Base-by-base conservation (phyloP, 2,888 invertebrate species). In the Oligia strigilis region DNA sequence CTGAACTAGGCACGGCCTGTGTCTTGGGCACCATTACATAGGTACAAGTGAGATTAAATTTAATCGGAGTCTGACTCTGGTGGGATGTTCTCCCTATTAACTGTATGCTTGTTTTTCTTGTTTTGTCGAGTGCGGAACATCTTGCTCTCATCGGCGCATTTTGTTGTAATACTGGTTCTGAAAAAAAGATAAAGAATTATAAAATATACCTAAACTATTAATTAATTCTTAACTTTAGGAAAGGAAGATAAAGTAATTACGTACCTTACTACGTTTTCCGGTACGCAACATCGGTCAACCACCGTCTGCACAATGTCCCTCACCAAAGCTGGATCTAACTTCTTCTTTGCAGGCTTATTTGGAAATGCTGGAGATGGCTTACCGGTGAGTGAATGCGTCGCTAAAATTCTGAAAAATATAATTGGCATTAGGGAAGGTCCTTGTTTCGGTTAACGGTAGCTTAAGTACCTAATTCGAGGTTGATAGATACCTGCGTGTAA, bases 101-200 rank as follows among this genome's bases (percentile, higher is more conserved):
- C 36, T 36, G 36, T 36, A 36, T 36, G 36, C 36, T 36, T 36
- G 36, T 36, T 36, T 36, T 36, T 36, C 2, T 36, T 36, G 36
- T 36, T 36, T 36, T 36, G 36, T 36, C 36, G 36, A 36, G 36
- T 36, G 36, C 36, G 36, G 36, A 36, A 36, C 36, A 36, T 36
- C 36, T 36, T 98, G 85, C 97, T 97, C 91, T 98, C 98, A 89
- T 98, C 97, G 0, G 97, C 97, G 88, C 97, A 98, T 92, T 97
- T 98, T 0, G 97, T 97, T 43, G 97, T 97, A n/a, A 98, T 97
- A n/a, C 97, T 96, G 29, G 95, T 96, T 73, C 97, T 97, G 92
- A 72, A 70, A 78, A 76, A 80, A 49, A 58, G 17, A n/a, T 0
- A 29, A 14, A 11, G 0, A 17, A 55, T 8, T 36, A 17, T 52